These are phyloP conservation scores for Zophobas atratus DNA, from an alignment of 1,140 invertebrate species.

Conservation along the genomic window DNA sequence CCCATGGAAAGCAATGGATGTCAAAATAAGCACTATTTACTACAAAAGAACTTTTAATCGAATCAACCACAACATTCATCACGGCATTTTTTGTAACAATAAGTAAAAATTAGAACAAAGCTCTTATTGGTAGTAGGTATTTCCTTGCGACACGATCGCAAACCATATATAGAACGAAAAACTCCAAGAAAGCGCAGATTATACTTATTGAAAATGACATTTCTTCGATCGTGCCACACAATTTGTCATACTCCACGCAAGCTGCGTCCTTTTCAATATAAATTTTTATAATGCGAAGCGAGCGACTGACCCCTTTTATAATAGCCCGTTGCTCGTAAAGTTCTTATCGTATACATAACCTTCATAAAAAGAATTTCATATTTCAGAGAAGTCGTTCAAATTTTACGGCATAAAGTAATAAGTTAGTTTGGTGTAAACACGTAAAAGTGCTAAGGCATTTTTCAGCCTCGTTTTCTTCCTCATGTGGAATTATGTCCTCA, in stretches of 20 bases:
- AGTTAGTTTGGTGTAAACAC: constrained; percentile 23
- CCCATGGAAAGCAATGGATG: too few species aligned
- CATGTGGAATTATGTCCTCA: neutral
- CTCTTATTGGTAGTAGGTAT: too few species aligned
- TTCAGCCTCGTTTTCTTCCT: neutral
- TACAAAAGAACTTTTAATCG: too few species aligned
- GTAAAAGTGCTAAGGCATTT: constrained; percentile 6
- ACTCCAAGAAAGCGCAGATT: too few species aligned
- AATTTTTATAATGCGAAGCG: constrained; percentile 33
- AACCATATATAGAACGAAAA: too few species aligned
- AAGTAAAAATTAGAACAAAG: too few species aligned
- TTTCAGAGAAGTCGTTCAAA: constrained; percentile 27
- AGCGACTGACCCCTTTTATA: constrained; percentile 25
- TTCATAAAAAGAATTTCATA: constrained; percentile 31
- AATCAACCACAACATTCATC: too few species aligned
- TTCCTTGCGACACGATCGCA: too few species aligned
- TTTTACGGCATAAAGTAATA: constrained; percentile 20
- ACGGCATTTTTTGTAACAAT: too few species aligned
- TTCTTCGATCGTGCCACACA: constrained; percentile 22
- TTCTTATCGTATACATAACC: constrained; percentile 13
- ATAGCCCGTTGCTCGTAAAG: constrained; percentile 20
- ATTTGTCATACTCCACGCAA: constrained; percentile 30
- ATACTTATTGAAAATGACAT: constrained; percentile 1
- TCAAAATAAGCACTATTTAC: too few species aligned
- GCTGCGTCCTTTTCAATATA: constrained; percentile 25